Evolutionary conservation across 2,113 vertebrate genomes (phyloP).

Genomic region (Embiotoca jacksoni): DNA sequence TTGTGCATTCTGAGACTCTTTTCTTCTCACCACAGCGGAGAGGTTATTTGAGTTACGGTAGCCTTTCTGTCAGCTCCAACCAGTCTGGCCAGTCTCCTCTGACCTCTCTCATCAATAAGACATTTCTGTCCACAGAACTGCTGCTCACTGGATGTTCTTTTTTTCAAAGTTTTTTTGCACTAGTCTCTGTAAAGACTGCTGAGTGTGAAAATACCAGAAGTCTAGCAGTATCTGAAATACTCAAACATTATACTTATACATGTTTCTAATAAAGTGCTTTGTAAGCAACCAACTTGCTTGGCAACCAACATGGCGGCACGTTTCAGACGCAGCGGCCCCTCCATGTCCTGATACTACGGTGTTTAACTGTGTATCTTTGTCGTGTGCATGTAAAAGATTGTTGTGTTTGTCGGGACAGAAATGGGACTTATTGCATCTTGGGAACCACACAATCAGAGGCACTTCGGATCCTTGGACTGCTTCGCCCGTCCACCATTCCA

Average conservation of each 20-base stretch:
- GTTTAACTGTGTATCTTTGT: no score
- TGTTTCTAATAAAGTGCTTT: no score
- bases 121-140: conserved; percentile 6
- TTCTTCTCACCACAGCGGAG: neutral
- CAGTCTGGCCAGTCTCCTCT: conserved; percentile 17
- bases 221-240: neutral
- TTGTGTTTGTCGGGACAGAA: no score
- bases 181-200: neutral
- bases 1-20: conserved; percentile 18
- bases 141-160: neutral
- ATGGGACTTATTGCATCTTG: no score
- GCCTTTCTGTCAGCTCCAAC: conserved; percentile 17
- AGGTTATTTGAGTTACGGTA: conserved; percentile 4
- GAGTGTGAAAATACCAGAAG: neutral
- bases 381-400: no score
- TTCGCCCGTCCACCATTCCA: no score
- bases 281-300: no score
- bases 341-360: no score
- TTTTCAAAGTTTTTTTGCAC: neutral
- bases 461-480: no score
- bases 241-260: neutral
- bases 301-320: no score
- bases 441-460: no score
- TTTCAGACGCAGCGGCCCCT: no score
- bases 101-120: conserved; percentile 19